Conservation (phyloP, 2,113 vertebrate species). For the Lipophrys pholis region DNA sequence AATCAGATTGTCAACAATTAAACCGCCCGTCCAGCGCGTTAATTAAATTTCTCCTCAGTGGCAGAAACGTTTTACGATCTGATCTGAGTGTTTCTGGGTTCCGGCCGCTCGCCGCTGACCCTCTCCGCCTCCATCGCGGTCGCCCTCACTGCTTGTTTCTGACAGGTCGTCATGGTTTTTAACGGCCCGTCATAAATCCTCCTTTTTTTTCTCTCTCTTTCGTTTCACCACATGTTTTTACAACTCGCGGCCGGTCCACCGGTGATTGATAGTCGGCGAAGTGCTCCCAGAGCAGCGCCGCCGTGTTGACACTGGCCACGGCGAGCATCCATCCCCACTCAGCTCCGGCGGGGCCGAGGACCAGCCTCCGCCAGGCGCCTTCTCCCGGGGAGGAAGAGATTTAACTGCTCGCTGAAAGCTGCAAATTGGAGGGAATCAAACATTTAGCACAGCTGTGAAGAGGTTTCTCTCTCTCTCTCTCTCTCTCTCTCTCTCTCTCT, state of each 20-base stretch:
- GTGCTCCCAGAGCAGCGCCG: slow-evolving; percentile 46
- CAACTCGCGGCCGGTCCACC: slow-evolving; percentile 49
- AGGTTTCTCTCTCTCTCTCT: neutral
- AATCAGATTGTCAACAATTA: too few species aligned
- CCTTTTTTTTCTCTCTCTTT: slow-evolving; percentile 10
- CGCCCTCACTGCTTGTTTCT: slow-evolving; percentile 20
- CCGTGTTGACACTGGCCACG: slow-evolving; percentile 50
- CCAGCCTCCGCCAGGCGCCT: slow-evolving; percentile 23
- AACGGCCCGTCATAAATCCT: slow-evolving; percentile 58
- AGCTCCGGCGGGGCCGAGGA: slow-evolving; percentile 30
- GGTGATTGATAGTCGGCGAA: slow-evolving; percentile 54
- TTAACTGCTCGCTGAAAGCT: slow-evolving; percentile 54
- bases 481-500: too few species aligned
- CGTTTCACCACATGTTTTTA: slow-evolving; percentile 60
- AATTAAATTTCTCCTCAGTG: too few species aligned
- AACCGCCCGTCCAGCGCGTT: too few species aligned
- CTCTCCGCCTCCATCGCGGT: slow-evolving; percentile 29
- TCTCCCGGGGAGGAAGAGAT: slow-evolving; percentile 41
- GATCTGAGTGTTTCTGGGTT: slow-evolving; percentile 5
- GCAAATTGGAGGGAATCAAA: slow-evolving; percentile 21
- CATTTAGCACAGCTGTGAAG: slow-evolving; percentile 6
- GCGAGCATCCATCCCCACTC: slow-evolving; percentile 10
- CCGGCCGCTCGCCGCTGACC: slow-evolving; percentile 12
- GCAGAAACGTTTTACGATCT: too few species aligned
- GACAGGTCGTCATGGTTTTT: slow-evolving; percentile 49